Base-by-base conservation (phyloP, 2,888 invertebrate species). In the Odontomyia ornata region DNA sequence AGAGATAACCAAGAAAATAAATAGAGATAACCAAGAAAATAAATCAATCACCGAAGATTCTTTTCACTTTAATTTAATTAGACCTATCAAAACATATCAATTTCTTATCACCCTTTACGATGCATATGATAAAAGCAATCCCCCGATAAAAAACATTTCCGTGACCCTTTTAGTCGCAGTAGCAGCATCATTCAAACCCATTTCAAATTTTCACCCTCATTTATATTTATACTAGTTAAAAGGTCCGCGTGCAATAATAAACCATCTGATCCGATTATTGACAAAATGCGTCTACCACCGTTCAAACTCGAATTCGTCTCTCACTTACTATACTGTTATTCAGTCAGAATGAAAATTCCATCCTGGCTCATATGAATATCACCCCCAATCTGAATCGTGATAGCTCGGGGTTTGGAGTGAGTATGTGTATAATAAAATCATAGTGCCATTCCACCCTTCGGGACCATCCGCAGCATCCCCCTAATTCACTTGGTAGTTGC, bases 281-380 rank as follows among this genome's bases (percentile, higher is more conserved):
- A 88, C 87, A 88, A 89, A 89, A 88, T 89, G 89, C 89, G 89
- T 88, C 89, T 88, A 88, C 88, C 89, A 89, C 89, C 88, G 79
- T 73, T 60, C 57, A 73, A 77, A 65, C 60, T 77, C 56, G 73
- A 65, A 76, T 73, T 76, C 76, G 52, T 71, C 64, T 47, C 77
- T 75, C 67, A 23, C 47, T 52, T n/a, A 11, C n/a, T n/a, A n/a
- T n/a, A n/a, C n/a, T n/a, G 13, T 30, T 15, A 28, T 52, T 28
- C 72, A 1, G 9, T 9, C n/a, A n/a, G n/a, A n/a, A n/a, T n/a
- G n/a, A 9, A 18, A 56, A 15, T 72, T 36, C 36, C 56, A 72
- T 30, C 18, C 11, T 28, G 15, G 11, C 15, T 75, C 75, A 62
- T 62, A 75, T 75, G 52, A 75, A 75, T 64, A 27, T 75, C 46